These are phyloP conservation scores for Nycticorax nycticorax DNA, from an alignment of 2,113 vertebrate genomes.

Conservation along the genomic window DNA sequence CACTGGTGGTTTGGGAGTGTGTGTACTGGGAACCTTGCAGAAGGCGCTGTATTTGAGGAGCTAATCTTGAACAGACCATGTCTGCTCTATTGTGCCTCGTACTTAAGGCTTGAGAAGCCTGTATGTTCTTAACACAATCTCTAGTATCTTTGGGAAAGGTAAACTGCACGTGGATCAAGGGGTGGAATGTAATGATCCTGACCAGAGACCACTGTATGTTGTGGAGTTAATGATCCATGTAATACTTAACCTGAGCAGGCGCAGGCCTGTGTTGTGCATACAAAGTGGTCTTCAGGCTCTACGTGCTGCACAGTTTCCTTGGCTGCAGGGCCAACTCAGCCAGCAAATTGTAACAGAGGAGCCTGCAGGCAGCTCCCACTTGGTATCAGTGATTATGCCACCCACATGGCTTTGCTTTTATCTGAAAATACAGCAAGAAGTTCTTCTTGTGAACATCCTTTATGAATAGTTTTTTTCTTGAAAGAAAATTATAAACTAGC, in stretches of 20 bases:
- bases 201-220: fast-evolving
- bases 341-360: not conserved
- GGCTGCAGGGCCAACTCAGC: not conserved
- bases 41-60: not conserved
- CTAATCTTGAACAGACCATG: not conserved
- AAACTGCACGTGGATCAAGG: not conserved
- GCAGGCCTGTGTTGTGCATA: not conserved
- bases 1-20: not conserved
- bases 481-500: not conserved
- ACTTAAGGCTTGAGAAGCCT: not conserved
- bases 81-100: fast-evolving
- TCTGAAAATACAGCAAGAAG: not conserved
- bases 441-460: not conserved
- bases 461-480: not conserved
- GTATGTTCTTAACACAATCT: not conserved
- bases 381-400: not conserved
- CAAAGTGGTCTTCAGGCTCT: not conserved
- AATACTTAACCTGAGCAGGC: not conserved
- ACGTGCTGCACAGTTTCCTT: not conserved
- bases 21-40: not conserved
- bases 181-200: not conserved
- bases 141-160: not conserved
- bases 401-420: not conserved
- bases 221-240: not conserved
- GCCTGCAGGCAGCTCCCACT: not conserved